Percentiles rank a stretch among this genome's conserved stretches.
phyloP scores from a whole-genome alignment of 64 coral and sea anemone species.

The Pocillopora verrucosa region DNA sequence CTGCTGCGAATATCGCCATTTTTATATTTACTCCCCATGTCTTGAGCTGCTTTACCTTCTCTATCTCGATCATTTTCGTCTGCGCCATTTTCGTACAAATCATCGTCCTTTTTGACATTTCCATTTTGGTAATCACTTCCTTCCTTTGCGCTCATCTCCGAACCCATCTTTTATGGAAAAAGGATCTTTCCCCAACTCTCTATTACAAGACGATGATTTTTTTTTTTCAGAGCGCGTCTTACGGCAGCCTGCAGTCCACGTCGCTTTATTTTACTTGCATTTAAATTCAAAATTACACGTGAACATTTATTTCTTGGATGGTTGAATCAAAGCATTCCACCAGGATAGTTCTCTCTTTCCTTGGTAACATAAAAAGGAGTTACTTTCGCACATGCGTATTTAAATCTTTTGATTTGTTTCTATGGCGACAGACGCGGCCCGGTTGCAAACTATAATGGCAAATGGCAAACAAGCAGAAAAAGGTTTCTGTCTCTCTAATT shows the following conservation, averaged over 20 bases:
- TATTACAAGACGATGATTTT: not conserved
- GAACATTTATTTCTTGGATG: slow-evolving; percentile 7
- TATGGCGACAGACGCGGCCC: not conserved
- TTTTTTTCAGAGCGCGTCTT: not conserved
- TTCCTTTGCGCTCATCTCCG: slow-evolving; percentile 2
- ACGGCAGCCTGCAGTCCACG: not conserved
- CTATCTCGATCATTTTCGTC: not conserved
- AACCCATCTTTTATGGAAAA: not conserved
- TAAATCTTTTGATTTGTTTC: not conserved
- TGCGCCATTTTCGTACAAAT: not conserved
- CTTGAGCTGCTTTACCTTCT: not conserved
- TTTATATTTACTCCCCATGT: not conserved
- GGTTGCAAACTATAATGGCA: no score
- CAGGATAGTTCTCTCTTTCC: not conserved
- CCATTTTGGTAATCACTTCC: not conserved
- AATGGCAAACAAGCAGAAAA: no score
- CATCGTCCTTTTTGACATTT: slow-evolving; percentile 18
- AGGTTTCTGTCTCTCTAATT: no score
- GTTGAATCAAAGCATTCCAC: slow-evolving; percentile 9
- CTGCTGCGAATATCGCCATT: slow-evolving; percentile 34
- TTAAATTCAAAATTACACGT: slow-evolving; percentile 54
- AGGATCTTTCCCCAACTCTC: not conserved
- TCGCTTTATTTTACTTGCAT: not conserved
- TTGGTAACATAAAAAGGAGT: not conserved
- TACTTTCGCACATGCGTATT: not conserved